phyloP scores from a whole-genome alignment of 2,888 invertebrate genomes.

The Cataglyphis rosenhaueri region DNA sequence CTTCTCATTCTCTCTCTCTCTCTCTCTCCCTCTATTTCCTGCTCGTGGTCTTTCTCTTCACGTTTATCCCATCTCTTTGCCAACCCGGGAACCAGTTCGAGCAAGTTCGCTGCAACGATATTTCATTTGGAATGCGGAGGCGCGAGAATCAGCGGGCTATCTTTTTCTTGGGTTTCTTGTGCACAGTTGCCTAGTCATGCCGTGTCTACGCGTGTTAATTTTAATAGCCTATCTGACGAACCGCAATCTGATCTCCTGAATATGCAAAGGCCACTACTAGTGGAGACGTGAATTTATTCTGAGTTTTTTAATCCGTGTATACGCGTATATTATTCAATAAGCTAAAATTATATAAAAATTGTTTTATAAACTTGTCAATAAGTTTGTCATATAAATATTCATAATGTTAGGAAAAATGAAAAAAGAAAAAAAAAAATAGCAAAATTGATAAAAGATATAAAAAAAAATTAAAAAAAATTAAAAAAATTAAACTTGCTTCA shows the following conservation, averaged over 20 bases:
- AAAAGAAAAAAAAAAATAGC: neutral
- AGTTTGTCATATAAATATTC: neutral
- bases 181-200: constrained; percentile 37
- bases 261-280: constrained; percentile 25
- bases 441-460: neutral
- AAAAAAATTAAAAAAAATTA: neutral
- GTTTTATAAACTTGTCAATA: neutral
- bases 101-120: constrained; percentile 69
- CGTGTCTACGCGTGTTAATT: constrained; percentile 52
- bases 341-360: neutral
- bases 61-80: constrained; percentile 51
- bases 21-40: neutral
- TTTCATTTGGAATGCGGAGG: constrained; percentile 72
- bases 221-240: constrained; percentile 49
- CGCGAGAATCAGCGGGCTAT: constrained; percentile 41
- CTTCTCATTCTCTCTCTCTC: neutral
- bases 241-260: constrained; percentile 39
- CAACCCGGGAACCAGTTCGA: constrained; percentile 70
- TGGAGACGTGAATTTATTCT: neutral
- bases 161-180: constrained; percentile 40
- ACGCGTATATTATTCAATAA: neutral
- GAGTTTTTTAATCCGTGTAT: neutral
- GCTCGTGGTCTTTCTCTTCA: constrained; percentile 26
- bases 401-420: neutral
- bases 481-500: neutral